Evolutionary conservation across 2,888 invertebrate genomes (phyloP), one percentile per base, ranked within the genome.

Genomic region (Leucoma salicis): DNA sequence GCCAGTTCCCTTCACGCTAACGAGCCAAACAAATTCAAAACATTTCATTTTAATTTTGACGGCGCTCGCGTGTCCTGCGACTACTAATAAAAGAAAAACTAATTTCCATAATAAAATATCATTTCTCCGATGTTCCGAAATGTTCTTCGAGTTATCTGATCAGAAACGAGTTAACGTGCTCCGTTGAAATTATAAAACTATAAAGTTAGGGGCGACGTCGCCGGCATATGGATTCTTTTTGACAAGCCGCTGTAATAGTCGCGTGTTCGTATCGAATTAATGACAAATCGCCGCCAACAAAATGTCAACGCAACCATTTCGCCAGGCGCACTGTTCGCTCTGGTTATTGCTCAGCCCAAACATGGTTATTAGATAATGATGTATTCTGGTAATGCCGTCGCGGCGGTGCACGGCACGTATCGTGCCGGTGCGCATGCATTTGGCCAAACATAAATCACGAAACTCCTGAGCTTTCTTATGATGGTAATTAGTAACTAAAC

Each of bases 61-160:
- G 42, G 59, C 45, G 59, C 55, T 88, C 78, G 86, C 87, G 88
- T 87, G 87, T 76, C 73, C 73, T 65, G 63, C 63, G 62, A 63
- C 70, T 66, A 69, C 81, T 82, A 79, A 85, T 86, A 85, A 85
- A 88, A 85, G 74, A 82, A 84, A 81, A 84, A 81, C 83, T 79
- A 82, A 87, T 88, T 83, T 84, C 78, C 84, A 85, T 85, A 85
- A 80, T 81, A 78, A 83, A 85, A 82, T 74, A 81, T 78, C 74
- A 75, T 60, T 60, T 37, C 46, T 56, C 48, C 50, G 53, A 59
- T 57, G 47, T 78, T 73, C 71, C 66, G 63, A 53, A 70, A 69
- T 74, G 57, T 56, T 74, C 66, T 62, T 65, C 65, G 70, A 68
- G 75, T 75, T 79, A 82, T 84, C 81, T 75, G 82, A 86, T 87